A percentile compares a stretch with the other conserved stretches of the same genome.
phyloP scores from a whole-genome alignment of 2,797 vertebrate species.

The Lepus townsendii region DNA sequence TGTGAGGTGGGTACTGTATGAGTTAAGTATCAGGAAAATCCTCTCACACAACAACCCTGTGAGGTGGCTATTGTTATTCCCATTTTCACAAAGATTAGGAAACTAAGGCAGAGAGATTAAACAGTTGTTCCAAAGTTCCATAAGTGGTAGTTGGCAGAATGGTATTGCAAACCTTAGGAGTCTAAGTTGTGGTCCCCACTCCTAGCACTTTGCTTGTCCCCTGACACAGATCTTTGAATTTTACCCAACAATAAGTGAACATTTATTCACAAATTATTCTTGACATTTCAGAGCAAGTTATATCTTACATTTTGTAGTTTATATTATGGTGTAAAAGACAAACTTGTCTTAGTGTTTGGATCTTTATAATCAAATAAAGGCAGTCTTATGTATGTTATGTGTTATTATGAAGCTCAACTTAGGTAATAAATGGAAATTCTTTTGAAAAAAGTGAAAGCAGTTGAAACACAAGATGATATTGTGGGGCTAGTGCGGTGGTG shows the following conservation, averaged over 20 bases:
- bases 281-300: slow-evolving; percentile 55
- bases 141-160: neutral
- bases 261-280: slow-evolving; percentile 63
- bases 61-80: neutral
- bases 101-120: slow-evolving; percentile 14
- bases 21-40: neutral
- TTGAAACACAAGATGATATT: slow-evolving; percentile 16
- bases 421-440: slow-evolving; percentile 59
- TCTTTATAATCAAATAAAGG: slow-evolving; percentile 55
- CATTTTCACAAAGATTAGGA: neutral
- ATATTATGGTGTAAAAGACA: slow-evolving; percentile 12
- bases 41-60: neutral
- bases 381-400: slow-evolving; percentile 5
- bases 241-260: slow-evolving; percentile 13
- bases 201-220: neutral
- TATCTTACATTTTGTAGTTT: slow-evolving; percentile 1
- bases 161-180: neutral
- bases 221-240: slow-evolving; percentile 47
- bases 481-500: too few species aligned
- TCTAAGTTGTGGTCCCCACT: neutral
- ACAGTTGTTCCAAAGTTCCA: neutral
- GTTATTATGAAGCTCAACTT: slow-evolving; percentile 50
- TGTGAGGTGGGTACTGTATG: neutral
- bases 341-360: slow-evolving; percentile 49
- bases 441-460: slow-evolving; percentile 69